These are phyloP conservation scores for Cheilosia scutellata DNA, from an alignment of 2,888 invertebrate genomes.

Conservation along the genomic window DNA sequence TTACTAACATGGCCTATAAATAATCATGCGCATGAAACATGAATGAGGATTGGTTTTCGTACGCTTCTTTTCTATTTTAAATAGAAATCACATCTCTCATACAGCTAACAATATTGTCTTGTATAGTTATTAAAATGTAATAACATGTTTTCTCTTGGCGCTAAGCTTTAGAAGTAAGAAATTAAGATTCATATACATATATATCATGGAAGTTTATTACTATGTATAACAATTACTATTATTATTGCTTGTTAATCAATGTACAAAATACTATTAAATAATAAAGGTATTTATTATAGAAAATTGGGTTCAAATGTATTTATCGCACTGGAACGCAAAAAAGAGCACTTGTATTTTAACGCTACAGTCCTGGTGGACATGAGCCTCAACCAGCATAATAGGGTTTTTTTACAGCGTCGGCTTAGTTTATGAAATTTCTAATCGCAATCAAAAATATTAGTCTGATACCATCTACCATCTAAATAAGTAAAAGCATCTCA, in stretches of 20 bases:
- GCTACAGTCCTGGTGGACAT: too few relatives aligned
- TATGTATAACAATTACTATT: conserved; percentile 67
- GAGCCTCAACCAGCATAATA: too few relatives aligned
- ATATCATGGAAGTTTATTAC: conserved; percentile 68
- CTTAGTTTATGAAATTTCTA: too few relatives aligned
- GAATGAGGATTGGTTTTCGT: conserved; percentile 45
- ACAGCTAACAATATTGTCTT: conserved; percentile 59
- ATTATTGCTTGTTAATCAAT: conserved; percentile 76
- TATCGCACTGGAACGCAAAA: too few relatives aligned
- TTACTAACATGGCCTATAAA: conserved; percentile 68
- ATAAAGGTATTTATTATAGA: conserved; percentile 76
- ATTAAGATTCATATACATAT: conserved; percentile 67
- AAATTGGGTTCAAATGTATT: not conserved
- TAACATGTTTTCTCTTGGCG: conserved; percentile 61
- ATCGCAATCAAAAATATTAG: too few relatives aligned
- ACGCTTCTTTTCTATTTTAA: conserved; percentile 73
- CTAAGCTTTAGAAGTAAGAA: conserved; percentile 64
- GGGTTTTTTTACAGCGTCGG: too few relatives aligned
- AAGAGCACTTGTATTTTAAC: too few relatives aligned
- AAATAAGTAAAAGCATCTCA: too few relatives aligned
- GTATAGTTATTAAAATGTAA: conserved; percentile 57
- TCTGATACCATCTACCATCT: too few relatives aligned
- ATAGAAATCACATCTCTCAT: conserved; percentile 72
- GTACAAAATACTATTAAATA: conserved; percentile 76
- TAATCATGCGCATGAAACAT: conserved; percentile 63